Base-by-base conservation (phyloP, 2,888 invertebrate species). In the Vanessa cardui region DNA sequence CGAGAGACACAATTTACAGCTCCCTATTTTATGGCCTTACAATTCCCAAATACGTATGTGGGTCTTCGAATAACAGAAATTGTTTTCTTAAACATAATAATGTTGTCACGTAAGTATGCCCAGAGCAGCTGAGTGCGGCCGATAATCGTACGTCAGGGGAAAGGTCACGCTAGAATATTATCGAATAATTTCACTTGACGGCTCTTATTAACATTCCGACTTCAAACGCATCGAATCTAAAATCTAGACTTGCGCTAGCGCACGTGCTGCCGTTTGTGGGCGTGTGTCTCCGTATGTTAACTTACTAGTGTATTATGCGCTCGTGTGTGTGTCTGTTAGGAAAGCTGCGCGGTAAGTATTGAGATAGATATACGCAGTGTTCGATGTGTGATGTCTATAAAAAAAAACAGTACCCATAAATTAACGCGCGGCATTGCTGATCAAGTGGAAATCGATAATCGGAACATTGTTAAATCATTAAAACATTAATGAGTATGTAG, bases 211-310 rank as follows among this genome's bases (percentile, higher is more conserved):
- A 68, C 39, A 75, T 74, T 72, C 72, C 67, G 62, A 31, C 15
- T 21, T 33, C 39, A 73, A 62, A 62, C 33, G 66, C 63, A 75
- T 66, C 67, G 52, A 68, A 64, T 69, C 68, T 73, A 71, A 63
- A 71, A 77, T 77, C 73, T 78, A 80, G 73, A 75, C 75, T 67
- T 64, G 62, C 18, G 72, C 72, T 75, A 74, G 73, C 73, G 74
- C 76, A 75, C 72, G 67, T 16, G 56, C 61, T 44, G 47, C 49
- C 12, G 39, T 12, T 39, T 39, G 39, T 39, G 12, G 39, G 39
- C 39, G 39, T 39, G 12, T 39, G 39, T 39, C 39, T 39, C 39
- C 39, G 39, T 39, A 12, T 39, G 39, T 39, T 12, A 12, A 39
- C 39, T 39, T 12, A 39, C 39, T 39, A 39, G 12, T 39, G 18